A percentile compares a stretch with the other conserved stretches of the same genome.
phyloP scores from a whole-genome alignment of 2,888 invertebrate genomes.

The Tipula confusa region DNA sequence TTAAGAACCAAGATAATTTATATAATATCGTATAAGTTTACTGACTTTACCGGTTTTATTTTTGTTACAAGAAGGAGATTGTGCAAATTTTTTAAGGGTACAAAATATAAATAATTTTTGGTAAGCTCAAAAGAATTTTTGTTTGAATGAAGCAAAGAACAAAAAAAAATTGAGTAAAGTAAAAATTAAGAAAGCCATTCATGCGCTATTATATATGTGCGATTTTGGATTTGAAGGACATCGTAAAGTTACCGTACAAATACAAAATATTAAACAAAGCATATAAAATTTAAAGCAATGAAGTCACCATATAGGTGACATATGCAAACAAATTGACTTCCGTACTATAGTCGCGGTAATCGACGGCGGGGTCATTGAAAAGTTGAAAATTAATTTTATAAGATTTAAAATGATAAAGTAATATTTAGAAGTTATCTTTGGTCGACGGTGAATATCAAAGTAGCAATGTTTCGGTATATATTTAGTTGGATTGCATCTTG shows the following conservation, averaged over 20 bases:
- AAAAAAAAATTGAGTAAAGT: background rate
- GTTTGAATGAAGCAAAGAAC: background rate
- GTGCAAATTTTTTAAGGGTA: background rate
- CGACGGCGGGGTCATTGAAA: background rate
- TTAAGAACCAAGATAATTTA: background rate
- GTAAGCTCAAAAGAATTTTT: background rate
- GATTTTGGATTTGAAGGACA: background rate
- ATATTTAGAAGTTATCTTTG: no score
- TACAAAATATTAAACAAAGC: background rate
- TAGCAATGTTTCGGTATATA: no score
- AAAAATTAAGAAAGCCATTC: constrained; percentile 20
- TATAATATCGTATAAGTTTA: background rate
- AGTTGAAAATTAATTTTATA: background rate
- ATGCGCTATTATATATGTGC: background rate
- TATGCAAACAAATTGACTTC: background rate
- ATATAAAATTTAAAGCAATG: background rate
- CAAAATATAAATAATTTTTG: background rate
- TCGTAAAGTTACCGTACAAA: background rate
- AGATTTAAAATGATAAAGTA: no score
- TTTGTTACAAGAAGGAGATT: background rate
- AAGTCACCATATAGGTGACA: background rate
- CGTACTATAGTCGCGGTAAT: background rate
- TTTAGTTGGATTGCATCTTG: no score
- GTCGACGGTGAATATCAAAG: no score
- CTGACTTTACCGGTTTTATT: background rate